phyloP scores from a whole-genome alignment of 2,888 invertebrate genomes.

The Kuschelorhynchus macadamiae region DNA sequence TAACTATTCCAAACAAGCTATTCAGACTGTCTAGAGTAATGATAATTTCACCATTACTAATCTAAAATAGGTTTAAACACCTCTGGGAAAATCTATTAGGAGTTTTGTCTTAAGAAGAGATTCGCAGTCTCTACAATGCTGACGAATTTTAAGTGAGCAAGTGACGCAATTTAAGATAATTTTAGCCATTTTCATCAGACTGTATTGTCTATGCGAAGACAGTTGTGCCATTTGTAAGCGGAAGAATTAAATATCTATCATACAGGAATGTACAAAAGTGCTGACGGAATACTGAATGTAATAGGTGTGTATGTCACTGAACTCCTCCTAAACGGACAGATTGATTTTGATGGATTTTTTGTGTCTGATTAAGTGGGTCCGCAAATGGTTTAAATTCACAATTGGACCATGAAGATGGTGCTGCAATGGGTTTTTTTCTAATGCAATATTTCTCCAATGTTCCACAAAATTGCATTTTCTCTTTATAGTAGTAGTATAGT shows the following conservation, averaged over 20 bases:
- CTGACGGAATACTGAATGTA: too few relatives aligned
- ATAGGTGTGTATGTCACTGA: too few relatives aligned
- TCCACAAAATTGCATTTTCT: conserved; percentile 5
- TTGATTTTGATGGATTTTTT: too few relatives aligned
- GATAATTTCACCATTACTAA: conserved; percentile 28
- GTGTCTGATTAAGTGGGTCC: too few relatives aligned
- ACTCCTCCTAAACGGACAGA: too few relatives aligned
- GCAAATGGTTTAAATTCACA: too few relatives aligned
- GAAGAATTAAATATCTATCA: too few relatives aligned
- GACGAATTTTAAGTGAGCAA: conserved; percentile 3
- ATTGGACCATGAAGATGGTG: too few relatives aligned
- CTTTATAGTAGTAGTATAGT: conserved; percentile 11
- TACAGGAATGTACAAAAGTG: too few relatives aligned
- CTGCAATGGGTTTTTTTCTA: too few relatives aligned
- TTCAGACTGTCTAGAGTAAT: conserved; percentile 36
- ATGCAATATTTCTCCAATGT: not conserved
- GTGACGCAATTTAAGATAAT: conserved; percentile 18
- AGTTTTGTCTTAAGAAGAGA: conserved; percentile 17
- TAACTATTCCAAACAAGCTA: conserved; percentile 36
- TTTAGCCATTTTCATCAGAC: conserved; percentile 5
- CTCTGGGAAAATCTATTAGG: conserved; percentile 37
- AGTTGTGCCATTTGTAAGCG: too few relatives aligned
- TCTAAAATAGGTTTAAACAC: conserved; percentile 39
- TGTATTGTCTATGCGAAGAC: conserved; percentile 16
- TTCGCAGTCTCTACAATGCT: conserved; percentile 21